These are phyloP conservation scores for Sebastes kiyomatsui DNA, from an alignment of 2,797 vertebrate species.

Conservation along the genomic window DNA sequence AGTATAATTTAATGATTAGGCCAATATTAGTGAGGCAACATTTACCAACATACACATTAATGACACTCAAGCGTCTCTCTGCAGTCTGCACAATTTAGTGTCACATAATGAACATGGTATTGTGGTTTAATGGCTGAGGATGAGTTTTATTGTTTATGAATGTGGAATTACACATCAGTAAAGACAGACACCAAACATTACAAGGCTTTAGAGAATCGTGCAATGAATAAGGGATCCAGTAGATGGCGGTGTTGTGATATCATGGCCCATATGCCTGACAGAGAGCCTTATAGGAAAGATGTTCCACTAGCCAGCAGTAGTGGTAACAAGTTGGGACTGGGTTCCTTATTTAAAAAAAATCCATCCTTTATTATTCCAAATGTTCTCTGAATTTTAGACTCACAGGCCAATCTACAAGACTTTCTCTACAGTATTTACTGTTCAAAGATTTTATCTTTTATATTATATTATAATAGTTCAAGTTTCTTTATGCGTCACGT, in stretches of 20 bases:
- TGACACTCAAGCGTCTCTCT: neutral
- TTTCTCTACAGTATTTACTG: neutral
- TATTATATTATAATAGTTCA: neutral
- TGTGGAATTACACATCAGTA: neutral
- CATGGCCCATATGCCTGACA: neutral
- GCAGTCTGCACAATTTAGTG: neutral
- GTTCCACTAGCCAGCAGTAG: neutral
- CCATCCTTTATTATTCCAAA: neutral
- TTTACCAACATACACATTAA: neutral
- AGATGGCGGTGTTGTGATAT: conserved; percentile 15
- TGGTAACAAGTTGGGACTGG: neutral
- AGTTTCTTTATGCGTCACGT: too few relatives aligned
- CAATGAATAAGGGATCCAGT: neutral
- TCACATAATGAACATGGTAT: neutral
- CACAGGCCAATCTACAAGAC: neutral
- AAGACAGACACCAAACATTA: neutral
- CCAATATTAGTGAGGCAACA: neutral
- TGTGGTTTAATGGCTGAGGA: neutral
- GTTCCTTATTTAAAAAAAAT: neutral
- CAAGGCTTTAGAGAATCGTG: neutral
- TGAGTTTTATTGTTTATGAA: neutral
- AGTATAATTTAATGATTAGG: neutral
- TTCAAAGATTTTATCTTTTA: neutral
- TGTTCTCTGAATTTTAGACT: neutral
- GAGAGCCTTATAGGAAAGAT: conserved; percentile 32